These are phyloP conservation scores for Phyllostomus hastatus DNA, from an alignment of 2,113 vertebrate genomes.

Conservation along the genomic window DNA sequence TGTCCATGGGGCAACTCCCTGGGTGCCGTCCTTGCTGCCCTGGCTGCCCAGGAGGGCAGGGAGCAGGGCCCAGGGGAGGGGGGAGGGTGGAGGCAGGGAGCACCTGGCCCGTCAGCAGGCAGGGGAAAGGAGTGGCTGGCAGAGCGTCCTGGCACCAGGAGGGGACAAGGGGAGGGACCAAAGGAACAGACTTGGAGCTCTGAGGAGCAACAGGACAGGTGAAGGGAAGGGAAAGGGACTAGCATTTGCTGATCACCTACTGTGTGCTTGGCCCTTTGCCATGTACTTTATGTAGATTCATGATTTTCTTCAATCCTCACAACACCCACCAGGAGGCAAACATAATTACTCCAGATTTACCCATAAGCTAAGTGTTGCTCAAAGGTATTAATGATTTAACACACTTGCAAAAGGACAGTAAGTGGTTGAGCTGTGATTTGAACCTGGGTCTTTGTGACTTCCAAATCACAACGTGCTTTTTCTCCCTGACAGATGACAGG, in stretches of 20 bases:
- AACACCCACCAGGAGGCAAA: neutral
- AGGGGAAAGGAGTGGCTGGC: constrained; percentile 78
- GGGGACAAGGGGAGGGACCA: neutral
- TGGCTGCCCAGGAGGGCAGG: constrained; percentile 74
- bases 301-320: neutral
- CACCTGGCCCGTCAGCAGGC: constrained; percentile 69
- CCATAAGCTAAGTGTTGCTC: neutral
- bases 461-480: neutral
- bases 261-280: neutral
- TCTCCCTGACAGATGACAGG: neutral
- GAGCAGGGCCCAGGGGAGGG: constrained; percentile 69
- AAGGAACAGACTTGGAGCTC: neutral
- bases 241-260: neutral
- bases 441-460: neutral
- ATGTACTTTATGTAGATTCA: neutral
- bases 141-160: constrained; percentile 59
- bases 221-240: neutral
- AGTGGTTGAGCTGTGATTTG: neutral
- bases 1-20: constrained; percentile 75
- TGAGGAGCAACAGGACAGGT: neutral
- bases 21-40: constrained; percentile 72
- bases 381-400: neutral
- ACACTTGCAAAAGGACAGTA: neutral
- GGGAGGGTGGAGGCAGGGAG: constrained; percentile 61
- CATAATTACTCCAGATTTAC: neutral